phyloP scores from a whole-genome alignment of 2,888 invertebrate genomes.

The Orgyia antiqua region DNA sequence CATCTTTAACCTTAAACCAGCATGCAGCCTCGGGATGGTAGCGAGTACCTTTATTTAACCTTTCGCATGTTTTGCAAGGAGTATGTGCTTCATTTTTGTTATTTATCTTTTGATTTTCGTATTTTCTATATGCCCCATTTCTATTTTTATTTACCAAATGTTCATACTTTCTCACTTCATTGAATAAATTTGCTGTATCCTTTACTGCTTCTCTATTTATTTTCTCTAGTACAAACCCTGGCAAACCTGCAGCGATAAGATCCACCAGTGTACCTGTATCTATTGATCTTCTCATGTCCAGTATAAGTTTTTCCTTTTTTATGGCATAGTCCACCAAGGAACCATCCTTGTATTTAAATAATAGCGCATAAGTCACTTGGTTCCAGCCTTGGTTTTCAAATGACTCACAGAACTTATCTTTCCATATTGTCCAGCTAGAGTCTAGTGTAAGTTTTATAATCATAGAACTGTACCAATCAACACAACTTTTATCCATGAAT shows the following conservation, averaged over 20 bases:
- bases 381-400: slow-evolving; percentile 1
- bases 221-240: slow-evolving; percentile 10
- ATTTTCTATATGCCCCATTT: too few relatives aligned
- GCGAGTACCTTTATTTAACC: slow-evolving; percentile 1
- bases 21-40: slow-evolving; percentile 1
- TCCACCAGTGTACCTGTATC: slow-evolving; percentile 9
- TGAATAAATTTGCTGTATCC: neutral
- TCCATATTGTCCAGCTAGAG: neutral
- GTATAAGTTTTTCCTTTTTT: slow-evolving; percentile 14
- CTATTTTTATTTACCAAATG: neutral
- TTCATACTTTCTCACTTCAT: slow-evolving; percentile 1
- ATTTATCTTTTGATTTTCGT: too few relatives aligned
- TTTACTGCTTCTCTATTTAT: slow-evolving; percentile 8
- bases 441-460: neutral
- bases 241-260: slow-evolving; percentile 11
- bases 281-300: slow-evolving; percentile 13
- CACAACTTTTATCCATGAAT: neutral
- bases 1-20: slow-evolving; percentile 1
- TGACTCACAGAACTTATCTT: neutral
- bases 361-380: slow-evolving; percentile 8
- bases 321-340: slow-evolving; percentile 14
- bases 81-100: neutral
- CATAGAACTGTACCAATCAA: neutral
- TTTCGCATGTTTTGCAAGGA: slow-evolving; percentile 3
- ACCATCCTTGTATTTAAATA: slow-evolving; percentile 11